Evolutionary conservation across 2,888 invertebrate species (phyloP).

Genomic region (Lithophane ornitopus): DNA sequence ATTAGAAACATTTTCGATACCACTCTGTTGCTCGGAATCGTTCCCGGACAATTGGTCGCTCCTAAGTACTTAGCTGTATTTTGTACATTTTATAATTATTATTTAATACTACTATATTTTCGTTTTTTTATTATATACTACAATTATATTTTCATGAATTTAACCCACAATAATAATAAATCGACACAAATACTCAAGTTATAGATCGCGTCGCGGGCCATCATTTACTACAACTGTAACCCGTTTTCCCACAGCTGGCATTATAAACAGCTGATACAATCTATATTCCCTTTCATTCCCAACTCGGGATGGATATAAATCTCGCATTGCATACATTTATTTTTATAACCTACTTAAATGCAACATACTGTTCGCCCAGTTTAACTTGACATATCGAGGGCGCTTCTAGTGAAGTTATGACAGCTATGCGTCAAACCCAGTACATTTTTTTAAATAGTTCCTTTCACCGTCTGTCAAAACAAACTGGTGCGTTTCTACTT

Average conservation of each 20-base stretch:
- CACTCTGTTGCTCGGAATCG: neutral
- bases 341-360: constrained; percentile 62
- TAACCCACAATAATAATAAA: constrained; percentile 19
- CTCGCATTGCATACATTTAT: constrained; percentile 46
- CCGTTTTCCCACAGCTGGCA: constrained; percentile 63
- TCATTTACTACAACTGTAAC: constrained; percentile 51
- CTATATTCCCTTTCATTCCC: constrained; percentile 64
- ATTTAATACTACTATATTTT: neutral
- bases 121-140: too few relatives aligned
- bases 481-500: constrained; percentile 18
- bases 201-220: constrained; percentile 33
- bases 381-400: constrained; percentile 3
- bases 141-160: constrained; percentile 12
- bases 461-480: constrained; percentile 15
- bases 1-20: neutral
- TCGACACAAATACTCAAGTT: constrained; percentile 5
- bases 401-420: constrained; percentile 24
- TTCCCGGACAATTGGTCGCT: neutral
- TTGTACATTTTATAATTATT: neutral
- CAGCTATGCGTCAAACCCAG: constrained; percentile 33
- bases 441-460: neutral
- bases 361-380: constrained; percentile 21
- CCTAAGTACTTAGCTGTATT: neutral
- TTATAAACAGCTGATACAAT: constrained; percentile 63
- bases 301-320: constrained; percentile 57